Base-by-base conservation (phyloP, 30 jellyfish, hydroid and myxozoan genomes). In the Hydra vulgaris region DNA sequence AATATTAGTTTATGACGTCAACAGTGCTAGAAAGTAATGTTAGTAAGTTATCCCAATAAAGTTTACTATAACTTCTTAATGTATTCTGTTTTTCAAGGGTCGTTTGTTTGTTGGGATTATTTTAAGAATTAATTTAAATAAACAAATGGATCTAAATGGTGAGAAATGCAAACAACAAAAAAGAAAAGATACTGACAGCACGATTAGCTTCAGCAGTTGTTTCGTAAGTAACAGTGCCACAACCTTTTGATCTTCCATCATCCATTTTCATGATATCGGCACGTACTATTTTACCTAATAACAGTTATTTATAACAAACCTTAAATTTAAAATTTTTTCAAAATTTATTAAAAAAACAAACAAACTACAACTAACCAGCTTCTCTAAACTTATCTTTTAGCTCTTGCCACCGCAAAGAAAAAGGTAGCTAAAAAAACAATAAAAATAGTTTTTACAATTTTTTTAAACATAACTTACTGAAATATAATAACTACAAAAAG, bases 381-480 rank as follows among this genome's bases (percentile, higher is more conserved):
- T 86, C 95, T 79, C 98, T 81, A 82, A 91, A 91, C 26, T 88
- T 88, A 66, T 91, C 98, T 40, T 91, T 91, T 71, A 91, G 89
- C n/a, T 91, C 98, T 70, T 91, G 98, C 98, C 98, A 91, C 18
- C 88, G 87, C 18, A 85, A 75, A 52, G 86, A 88, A 89, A 95
- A 91, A 52, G 98, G 98, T 25, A 91, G 93, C 98, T 91, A 68
- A 83, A 91, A 83, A 52, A 54, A 56, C 0, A 52, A 0, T 23
- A 70, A 17, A 0, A 26, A 19, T 16, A 73, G 53, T 0, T 26
- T 26, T 21, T n/a, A 73, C 5, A 20, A 73, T 21, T 22, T 4
- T 4, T 21, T 73, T 73, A 7, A 76, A 15, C 71, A 73, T 21
- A 15, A 76, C n/a, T 20, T 20, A 15, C 15, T 21, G 27, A 69